These are phyloP conservation scores for Pantherophis alleghaniensis DNA, from an alignment of 2,797 vertebrate genomes.

Conservation along the genomic window DNA sequence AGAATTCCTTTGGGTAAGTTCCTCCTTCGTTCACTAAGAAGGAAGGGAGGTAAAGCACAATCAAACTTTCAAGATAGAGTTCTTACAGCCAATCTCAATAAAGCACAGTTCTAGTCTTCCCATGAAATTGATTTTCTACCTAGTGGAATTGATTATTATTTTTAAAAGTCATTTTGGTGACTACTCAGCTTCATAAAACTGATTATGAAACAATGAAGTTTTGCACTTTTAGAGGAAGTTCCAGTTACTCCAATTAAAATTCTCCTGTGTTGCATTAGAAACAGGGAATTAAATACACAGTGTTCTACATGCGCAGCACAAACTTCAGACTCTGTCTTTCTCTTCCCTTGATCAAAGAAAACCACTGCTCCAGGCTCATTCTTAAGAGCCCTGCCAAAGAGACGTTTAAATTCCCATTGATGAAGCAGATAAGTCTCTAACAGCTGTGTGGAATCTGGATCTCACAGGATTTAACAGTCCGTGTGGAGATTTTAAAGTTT, in stretches of 20 bases:
- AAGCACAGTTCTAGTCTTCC: neutral
- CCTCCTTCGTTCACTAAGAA: neutral
- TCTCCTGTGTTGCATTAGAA: neutral
- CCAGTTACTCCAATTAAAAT: neutral
- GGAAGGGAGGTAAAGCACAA: neutral
- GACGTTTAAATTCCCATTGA: neutral
- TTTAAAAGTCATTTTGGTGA: neutral
- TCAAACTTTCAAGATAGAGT: neutral
- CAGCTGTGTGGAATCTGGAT: neutral
- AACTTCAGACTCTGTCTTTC: neutral
- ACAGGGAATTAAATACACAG: neutral
- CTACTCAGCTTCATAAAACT: neutral
- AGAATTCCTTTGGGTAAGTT: neutral
- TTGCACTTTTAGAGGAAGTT: neutral
- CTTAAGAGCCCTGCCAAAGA: neutral
- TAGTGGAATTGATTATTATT: neutral
- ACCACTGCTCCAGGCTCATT: neutral
- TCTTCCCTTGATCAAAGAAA: neutral
- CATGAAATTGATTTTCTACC: neutral
- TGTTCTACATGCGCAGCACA: neutral
- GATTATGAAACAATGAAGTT: neutral
- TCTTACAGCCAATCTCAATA: neutral
- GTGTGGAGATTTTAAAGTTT: neutral
- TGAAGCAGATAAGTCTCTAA: neutral
- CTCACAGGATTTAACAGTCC: neutral